Evolutionary conservation across 2,888 invertebrate species (phyloP).

Genomic region (Schizaphis graminum): DNA sequence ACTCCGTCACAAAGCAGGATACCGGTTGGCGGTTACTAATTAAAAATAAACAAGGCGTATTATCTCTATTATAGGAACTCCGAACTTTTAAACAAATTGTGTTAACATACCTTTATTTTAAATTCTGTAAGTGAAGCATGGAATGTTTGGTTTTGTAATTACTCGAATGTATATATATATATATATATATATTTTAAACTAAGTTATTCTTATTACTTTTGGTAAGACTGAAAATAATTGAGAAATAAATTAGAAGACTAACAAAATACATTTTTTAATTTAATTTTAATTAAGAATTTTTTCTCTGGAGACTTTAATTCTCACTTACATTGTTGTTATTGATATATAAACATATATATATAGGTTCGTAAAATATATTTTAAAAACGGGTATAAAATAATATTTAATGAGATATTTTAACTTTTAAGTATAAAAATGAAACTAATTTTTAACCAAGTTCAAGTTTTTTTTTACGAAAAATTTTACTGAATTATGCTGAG

Average conservation of each 20-base stretch:
- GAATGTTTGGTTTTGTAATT: neutral
- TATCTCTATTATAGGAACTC: neutral
- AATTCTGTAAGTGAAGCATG: neutral
- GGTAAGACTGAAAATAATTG: neutral
- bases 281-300: neutral
- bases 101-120: neutral
- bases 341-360: neutral
- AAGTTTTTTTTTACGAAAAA: neutral
- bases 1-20: conserved; percentile 10
- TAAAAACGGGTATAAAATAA: neutral
- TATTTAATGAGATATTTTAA: neutral
- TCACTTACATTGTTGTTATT: neutral
- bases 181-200: too few species aligned
- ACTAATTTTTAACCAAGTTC: neutral
- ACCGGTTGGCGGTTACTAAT: neutral
- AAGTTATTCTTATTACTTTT: neutral
- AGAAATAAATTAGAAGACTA: neutral
- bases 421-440: neutral
- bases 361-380: neutral
- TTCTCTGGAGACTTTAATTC: neutral
- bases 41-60: neutral
- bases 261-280: neutral
- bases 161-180: neutral
- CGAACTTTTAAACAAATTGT: neutral
- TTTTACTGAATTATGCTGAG: neutral